Conservation (phyloP, 2,888 invertebrate genomes). For the Proisotoma minuta region DNA sequence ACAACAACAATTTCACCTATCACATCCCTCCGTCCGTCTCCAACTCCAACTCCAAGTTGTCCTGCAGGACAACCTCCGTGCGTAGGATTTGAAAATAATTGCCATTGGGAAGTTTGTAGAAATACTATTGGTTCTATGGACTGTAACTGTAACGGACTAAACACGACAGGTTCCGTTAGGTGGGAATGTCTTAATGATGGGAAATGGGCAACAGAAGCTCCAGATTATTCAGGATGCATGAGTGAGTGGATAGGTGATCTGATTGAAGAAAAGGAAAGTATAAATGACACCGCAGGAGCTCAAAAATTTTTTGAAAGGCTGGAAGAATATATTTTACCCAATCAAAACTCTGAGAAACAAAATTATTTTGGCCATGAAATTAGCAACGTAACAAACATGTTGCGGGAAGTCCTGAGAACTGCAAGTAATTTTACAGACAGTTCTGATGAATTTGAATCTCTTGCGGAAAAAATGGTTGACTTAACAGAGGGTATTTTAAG, state of each 20-base stretch:
- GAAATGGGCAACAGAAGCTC: conserved; percentile 21
- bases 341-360: background rate
- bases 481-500: background rate
- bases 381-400: conserved; percentile 10
- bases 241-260: conserved; percentile 36
- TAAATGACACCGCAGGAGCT: too few relatives aligned
- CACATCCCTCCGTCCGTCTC: too few relatives aligned
- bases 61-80: too few relatives aligned
- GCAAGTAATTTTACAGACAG: conserved; percentile 2
- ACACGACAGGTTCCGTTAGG: too few relatives aligned
- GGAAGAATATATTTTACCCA: conserved; percentile 2
- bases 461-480: conserved; percentile 25
- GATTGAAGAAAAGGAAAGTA: conserved; percentile 19
- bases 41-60: too few relatives aligned
- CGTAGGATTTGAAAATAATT: too few relatives aligned
- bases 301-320: conserved; percentile 15
- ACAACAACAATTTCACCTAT: too few relatives aligned
- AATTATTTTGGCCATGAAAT: conserved; percentile 45
- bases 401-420: conserved; percentile 15
- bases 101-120: too few relatives aligned
- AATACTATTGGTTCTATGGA: too few relatives aligned
- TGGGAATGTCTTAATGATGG: conserved; percentile 30
- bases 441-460: conserved; percentile 8
- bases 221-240: conserved; percentile 32
- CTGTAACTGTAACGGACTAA: too few relatives aligned